Conservation (phyloP, 2,888 invertebrate species). For the Drosophila mettleri region DNA sequence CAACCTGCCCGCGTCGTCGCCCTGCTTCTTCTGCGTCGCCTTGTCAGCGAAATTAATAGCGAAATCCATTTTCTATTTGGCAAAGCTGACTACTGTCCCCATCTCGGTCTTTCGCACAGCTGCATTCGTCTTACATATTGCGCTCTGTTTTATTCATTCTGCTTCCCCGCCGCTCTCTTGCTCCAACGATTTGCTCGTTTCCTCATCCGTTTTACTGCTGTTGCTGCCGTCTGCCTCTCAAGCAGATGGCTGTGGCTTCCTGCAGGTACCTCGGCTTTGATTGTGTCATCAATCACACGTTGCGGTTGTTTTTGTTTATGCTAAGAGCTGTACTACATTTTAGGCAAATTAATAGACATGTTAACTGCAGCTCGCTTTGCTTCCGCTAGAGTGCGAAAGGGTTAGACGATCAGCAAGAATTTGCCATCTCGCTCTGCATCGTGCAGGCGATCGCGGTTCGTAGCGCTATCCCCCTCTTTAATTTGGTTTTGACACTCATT, state of each 20-base stretch:
- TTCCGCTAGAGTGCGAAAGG: conserved; percentile 4
- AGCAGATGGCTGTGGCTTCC: conserved; percentile 14
- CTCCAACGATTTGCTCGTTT: neutral
- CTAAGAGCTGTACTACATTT: conserved; percentile 57
- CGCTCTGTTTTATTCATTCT: conserved; percentile 38
- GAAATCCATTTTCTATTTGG: conserved; percentile 77
- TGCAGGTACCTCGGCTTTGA: conserved; percentile 37
- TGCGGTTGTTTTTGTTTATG: conserved; percentile 29
- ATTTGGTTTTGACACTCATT: neutral
- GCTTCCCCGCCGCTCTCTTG: neutral
- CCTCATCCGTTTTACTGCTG: conserved; percentile 6
- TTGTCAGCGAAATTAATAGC: conserved; percentile 76
- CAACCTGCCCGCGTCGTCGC: conserved; percentile 48
- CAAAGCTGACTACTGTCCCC: conserved; percentile 32
- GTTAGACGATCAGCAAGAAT: neutral
- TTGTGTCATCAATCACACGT: conserved; percentile 74
- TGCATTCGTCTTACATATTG: conserved; percentile 37
- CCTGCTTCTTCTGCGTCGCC: conserved; percentile 19
- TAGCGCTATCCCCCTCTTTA: conserved; percentile 6
- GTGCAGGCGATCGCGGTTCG: conserved; percentile 39
- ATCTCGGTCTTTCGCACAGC: conserved; percentile 27
- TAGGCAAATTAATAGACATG: conserved; percentile 62
- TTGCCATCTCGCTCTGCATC: conserved; percentile 28
- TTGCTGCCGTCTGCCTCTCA: neutral
- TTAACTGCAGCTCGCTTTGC: conserved; percentile 9